Percentiles rank a stretch among this genome's conserved stretches.
Conservation (phyloP, 2,888 invertebrate genomes). For the Elmis aenea region DNA sequence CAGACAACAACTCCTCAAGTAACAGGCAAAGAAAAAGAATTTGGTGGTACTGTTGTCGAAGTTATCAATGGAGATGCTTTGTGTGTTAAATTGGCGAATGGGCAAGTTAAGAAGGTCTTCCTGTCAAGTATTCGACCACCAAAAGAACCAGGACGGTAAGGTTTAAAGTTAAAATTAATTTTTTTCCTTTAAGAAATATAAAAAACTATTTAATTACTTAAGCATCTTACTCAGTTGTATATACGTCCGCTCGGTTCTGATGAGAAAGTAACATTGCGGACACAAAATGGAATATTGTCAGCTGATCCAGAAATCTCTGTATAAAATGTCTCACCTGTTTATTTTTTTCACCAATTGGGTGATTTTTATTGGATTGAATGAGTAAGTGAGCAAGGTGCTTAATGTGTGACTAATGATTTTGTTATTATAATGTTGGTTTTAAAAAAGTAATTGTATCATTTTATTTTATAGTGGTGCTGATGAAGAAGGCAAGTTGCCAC, state of each 20-base stretch:
- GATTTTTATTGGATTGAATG: too few relatives aligned
- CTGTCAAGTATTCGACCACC: conserved; percentile 94
- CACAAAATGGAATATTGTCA: too few relatives aligned
- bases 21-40: conserved; percentile 75
- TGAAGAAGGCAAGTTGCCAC: conserved; percentile 64
- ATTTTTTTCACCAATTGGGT: too few relatives aligned
- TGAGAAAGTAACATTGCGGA: too few relatives aligned
- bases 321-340: too few relatives aligned
- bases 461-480: conserved; percentile 53
- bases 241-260: too few relatives aligned
- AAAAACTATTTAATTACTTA: not conserved
- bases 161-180: conserved; percentile 7
- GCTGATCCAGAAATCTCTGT: too few relatives aligned
- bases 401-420: too few relatives aligned
- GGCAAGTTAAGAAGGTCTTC: conserved; percentile 84
- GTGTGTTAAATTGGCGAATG: conserved; percentile 74
- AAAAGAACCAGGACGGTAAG: conserved; percentile 56
- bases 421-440: too few relatives aligned
- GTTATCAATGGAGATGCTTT: conserved; percentile 93
- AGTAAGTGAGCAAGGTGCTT: too few relatives aligned
- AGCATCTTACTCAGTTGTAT: too few relatives aligned
- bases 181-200: conserved; percentile 9
- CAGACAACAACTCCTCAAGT: conserved; percentile 68
- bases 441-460: too few relatives aligned
- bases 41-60: conserved; percentile 78